A percentile compares a stretch with the other conserved stretches of the same genome.
These are phyloP conservation scores for Masticophis lateralis DNA, from an alignment of 2,797 vertebrate genomes.

Conservation along the genomic window DNA sequence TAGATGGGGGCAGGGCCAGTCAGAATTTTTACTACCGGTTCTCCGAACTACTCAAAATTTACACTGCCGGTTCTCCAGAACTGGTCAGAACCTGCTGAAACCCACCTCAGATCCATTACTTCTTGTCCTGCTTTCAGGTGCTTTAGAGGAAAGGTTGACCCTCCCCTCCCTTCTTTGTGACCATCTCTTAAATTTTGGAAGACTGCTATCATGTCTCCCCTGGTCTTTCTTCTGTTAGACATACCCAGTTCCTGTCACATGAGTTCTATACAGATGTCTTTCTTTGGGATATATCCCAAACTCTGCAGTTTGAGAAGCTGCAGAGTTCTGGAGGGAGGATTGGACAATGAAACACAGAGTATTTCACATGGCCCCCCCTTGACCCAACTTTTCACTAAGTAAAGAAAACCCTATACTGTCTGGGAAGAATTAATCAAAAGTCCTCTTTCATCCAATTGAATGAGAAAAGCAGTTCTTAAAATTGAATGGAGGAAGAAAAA, in stretches of 20 bases:
- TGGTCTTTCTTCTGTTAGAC: not conserved
- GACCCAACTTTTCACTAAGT: not conserved
- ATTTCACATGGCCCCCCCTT: not conserved
- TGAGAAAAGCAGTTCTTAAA: not conserved
- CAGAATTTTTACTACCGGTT: too few relatives aligned
- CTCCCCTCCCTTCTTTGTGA: not conserved
- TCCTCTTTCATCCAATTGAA: not conserved
- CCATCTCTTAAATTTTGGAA: not conserved
- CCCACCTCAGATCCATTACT: not conserved
- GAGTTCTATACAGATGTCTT: not conserved
- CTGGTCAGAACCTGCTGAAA: too few relatives aligned
- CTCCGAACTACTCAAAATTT: too few relatives aligned
- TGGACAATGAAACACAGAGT: not conserved
- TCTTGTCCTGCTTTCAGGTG: not conserved
- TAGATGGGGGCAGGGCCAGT: too few relatives aligned
- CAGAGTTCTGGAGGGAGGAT: not conserved
- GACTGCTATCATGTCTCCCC: not conserved
- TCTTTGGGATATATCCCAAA: not conserved
- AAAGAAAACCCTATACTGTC: not conserved
- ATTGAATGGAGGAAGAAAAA: not conserved
- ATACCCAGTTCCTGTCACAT: not conserved
- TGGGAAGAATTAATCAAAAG: not conserved
- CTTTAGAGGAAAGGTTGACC: not conserved
- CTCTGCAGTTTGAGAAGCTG: not conserved
- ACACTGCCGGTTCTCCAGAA: too few relatives aligned